These are phyloP conservation scores for Erpobdella octoculata DNA, from an alignment of 2,888 invertebrate genomes.

Conservation along the genomic window DNA sequence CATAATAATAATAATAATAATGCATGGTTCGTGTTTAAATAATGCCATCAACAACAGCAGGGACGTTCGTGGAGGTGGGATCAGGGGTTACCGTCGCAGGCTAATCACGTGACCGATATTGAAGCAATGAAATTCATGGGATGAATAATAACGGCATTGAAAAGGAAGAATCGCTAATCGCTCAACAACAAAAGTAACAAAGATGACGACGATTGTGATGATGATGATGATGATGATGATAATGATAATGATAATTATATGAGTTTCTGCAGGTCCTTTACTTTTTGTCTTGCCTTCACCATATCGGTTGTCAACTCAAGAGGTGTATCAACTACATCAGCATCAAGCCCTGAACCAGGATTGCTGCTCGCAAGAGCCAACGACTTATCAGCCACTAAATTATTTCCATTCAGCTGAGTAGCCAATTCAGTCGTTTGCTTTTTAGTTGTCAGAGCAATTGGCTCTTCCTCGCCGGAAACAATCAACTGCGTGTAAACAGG, in stretches of 20 bases:
- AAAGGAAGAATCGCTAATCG: too few relatives aligned
- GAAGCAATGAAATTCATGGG: too few relatives aligned
- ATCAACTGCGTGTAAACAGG: too few relatives aligned
- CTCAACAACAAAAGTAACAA: not conserved
- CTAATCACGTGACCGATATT: too few relatives aligned
- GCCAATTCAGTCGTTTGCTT: not conserved
- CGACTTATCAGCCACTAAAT: not conserved
- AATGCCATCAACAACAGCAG: too few relatives aligned
- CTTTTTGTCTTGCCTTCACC: constrained; percentile 19
- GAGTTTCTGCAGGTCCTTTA: constrained; percentile 4
- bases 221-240: not conserved
- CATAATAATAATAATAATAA: too few relatives aligned
- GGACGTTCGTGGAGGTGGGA: too few relatives aligned
- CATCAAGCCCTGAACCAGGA: too few relatives aligned
- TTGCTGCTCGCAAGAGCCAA: not conserved
- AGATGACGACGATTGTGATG: not conserved
- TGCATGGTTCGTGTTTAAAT: too few relatives aligned
- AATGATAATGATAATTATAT: not conserved
- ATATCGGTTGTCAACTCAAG: constrained; percentile 21
- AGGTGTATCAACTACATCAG: not conserved
- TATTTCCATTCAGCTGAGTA: not conserved
- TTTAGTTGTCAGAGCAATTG: not conserved
- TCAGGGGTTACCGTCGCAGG: too few relatives aligned
- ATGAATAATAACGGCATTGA: too few relatives aligned
- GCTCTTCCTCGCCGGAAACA: not conserved